Base-by-base conservation (phyloP, 2,888 invertebrate species). In the Drosophila phalerata region DNA sequence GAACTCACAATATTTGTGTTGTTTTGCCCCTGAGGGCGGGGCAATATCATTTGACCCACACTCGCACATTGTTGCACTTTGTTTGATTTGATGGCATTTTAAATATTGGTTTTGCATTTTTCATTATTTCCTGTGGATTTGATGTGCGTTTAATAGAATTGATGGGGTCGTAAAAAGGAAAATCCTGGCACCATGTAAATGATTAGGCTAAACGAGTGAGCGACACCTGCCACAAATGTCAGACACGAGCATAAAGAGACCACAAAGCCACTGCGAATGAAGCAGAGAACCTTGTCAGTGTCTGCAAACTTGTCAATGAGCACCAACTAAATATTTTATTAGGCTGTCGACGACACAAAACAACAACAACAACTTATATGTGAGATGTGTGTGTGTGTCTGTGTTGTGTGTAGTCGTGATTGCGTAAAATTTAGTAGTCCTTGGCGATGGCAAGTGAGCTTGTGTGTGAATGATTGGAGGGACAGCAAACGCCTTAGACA, bases 281-380 rank as follows among this genome's bases (percentile, higher is more conserved):
- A 10, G 6, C 17, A 0, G 37, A 45, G 77, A 66, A 76, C 80
- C 87, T 81, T 76, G 79, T 76, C 81, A 80, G 77, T 73, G 78
- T 77, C 81, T 85, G 79, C 77, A 82, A 87, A 88, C 89, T 85
- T 91, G 88, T 88, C 91, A 91, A 90, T 90, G 88, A 83, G 79
- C 81, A 78, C 58, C 85, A 89, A 86, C 90, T 91, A 90, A 91
- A 91, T 91, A 90, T 91, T 91, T 91, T 91, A 91, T 91, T 91
- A 91, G 88, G 76, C 84, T 80, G 73, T 81, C 81, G 75, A 69
- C 77, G 81, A 77, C 79, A 73, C 72, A 69, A 49, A 10, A 49
- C 48, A 51, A 66, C 57, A 52, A 53, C 32, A 25, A 9, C 10
- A 49, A 22, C 40, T 22, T 17, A 3, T 13, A 2, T 11, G 5